A percentile compares a stretch with the other conserved stretches of the same genome.
These are phyloP conservation scores for Rhizomys pruinosus DNA, from an alignment of 2,113 vertebrate species.

Conservation along the genomic window DNA sequence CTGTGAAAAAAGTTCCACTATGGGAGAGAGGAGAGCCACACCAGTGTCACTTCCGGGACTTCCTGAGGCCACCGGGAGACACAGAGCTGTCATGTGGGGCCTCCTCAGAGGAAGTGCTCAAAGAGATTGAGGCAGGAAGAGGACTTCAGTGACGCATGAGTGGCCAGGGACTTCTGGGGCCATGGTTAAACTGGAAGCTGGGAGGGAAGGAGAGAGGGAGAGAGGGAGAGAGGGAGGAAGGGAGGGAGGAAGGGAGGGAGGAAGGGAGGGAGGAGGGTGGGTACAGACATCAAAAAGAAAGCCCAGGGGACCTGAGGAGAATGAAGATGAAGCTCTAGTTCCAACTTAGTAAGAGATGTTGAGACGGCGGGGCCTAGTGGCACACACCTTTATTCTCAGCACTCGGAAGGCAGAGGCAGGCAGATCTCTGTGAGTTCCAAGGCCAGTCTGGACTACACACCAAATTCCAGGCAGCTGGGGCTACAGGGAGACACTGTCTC, in stretches of 20 bases:
- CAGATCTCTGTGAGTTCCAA: too few relatives aligned
- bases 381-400: too few relatives aligned
- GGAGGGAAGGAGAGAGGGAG: too few relatives aligned
- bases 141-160: background rate
- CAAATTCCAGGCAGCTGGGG: too few relatives aligned
- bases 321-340: too few relatives aligned
- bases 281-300: accelerated
- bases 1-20: background rate
- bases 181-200: background rate
- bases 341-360: accelerated
- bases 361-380: too few relatives aligned
- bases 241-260: too few relatives aligned
- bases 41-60: background rate
- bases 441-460: too few relatives aligned
- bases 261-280: too few relatives aligned
- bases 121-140: slow-evolving; percentile 60
- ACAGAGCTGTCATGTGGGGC: background rate
- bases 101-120: slow-evolving; percentile 49
- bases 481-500: too few relatives aligned
- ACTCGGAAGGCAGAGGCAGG: too few relatives aligned
- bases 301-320: accelerated
- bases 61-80: slow-evolving; percentile 47
- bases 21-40: background rate
- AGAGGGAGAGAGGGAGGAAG: too few relatives aligned
- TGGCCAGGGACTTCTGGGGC: background rate